These are phyloP conservation scores for Malthinus flaveolus DNA, from an alignment of 2,888 invertebrate genomes.

Conservation along the genomic window DNA sequence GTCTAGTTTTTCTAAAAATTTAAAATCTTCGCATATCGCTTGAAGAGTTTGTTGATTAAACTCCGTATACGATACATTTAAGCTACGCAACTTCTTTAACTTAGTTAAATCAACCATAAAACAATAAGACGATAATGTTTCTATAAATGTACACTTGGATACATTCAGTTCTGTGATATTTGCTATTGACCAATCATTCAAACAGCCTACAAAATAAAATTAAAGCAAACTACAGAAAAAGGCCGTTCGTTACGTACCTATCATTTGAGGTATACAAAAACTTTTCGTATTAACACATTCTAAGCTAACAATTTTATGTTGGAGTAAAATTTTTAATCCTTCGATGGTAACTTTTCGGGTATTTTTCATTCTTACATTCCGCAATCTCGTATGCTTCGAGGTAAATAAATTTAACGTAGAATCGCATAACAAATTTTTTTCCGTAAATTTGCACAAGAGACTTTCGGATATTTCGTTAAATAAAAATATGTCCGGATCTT, in stretches of 20 bases:
- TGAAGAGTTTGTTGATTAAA: conserved; percentile 67
- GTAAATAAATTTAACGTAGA: conserved; percentile 64
- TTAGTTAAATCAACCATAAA: conserved; percentile 61
- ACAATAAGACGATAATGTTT: conserved; percentile 56
- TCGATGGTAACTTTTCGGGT: conserved; percentile 61
- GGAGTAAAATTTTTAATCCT: conserved; percentile 63
- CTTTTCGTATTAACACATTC: conserved; percentile 61
- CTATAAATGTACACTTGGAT: conserved; percentile 64
- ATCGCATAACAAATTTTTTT: conserved; percentile 63
- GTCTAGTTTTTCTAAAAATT: conserved; percentile 64
- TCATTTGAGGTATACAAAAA: conserved; percentile 32
- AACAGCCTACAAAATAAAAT: conserved; percentile 55
- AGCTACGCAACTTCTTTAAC: conserved; percentile 60
- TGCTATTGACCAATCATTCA: conserved; percentile 67
- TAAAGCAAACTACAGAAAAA: background rate
- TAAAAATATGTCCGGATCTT: conserved; percentile 60
- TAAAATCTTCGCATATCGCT: conserved; percentile 67
- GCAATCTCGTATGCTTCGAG: conserved; percentile 62
- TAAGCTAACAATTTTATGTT: conserved; percentile 65
- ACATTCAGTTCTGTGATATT: conserved; percentile 66
- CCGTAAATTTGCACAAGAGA: conserved; percentile 58
- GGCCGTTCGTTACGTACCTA: conserved; percentile 19
- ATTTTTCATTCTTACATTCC: conserved; percentile 62
- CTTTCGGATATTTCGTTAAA: conserved; percentile 63
- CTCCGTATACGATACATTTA: conserved; percentile 71